phyloP scores from a whole-genome alignment of 2,797 vertebrate genomes.

The Danio albolineatus region DNA sequence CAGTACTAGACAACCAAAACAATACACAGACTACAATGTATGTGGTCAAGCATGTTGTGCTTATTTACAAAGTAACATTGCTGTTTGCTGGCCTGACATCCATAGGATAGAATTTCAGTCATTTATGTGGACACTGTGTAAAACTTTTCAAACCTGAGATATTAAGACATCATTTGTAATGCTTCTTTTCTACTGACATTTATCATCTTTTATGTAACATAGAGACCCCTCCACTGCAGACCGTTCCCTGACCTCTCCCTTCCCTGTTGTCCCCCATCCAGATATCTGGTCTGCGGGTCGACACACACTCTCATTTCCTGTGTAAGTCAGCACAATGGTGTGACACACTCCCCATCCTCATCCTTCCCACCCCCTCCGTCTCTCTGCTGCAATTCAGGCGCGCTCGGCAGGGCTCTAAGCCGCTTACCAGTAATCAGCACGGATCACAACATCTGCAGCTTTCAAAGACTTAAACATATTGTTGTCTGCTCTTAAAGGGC shows the following conservation, averaged over 20 bases:
- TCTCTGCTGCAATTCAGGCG: conserved; percentile 51
- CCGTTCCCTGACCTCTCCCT: conserved; percentile 20
- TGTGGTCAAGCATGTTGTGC: too few relatives aligned
- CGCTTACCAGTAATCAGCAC: conserved; percentile 75
- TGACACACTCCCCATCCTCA: conserved; percentile 42
- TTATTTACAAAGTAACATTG: too few relatives aligned
- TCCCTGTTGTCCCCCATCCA: conserved; percentile 2
- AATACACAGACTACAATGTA: too few relatives aligned
- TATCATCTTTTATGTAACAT: not conserved
- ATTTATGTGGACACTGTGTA: too few relatives aligned
- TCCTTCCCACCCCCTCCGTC: conserved; percentile 20
- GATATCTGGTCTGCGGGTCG: conserved; percentile 22
- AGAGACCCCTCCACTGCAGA: conserved; percentile 5
- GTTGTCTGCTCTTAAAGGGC: conserved; percentile 57
- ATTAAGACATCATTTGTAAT: not conserved
- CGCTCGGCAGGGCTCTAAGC: conserved; percentile 67
- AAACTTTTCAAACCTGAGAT: not conserved
- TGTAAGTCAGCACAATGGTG: conserved; percentile 50
- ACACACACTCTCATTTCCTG: conserved; percentile 37
- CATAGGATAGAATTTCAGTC: too few relatives aligned
- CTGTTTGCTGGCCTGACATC: too few relatives aligned
- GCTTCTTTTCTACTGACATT: not conserved
- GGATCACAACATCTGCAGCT: conserved; percentile 69
- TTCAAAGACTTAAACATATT: conserved; percentile 64
- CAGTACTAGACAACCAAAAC: too few relatives aligned